Conservation (phyloP, 2,113 vertebrate species). For the Grammomys surdaster region DNA sequence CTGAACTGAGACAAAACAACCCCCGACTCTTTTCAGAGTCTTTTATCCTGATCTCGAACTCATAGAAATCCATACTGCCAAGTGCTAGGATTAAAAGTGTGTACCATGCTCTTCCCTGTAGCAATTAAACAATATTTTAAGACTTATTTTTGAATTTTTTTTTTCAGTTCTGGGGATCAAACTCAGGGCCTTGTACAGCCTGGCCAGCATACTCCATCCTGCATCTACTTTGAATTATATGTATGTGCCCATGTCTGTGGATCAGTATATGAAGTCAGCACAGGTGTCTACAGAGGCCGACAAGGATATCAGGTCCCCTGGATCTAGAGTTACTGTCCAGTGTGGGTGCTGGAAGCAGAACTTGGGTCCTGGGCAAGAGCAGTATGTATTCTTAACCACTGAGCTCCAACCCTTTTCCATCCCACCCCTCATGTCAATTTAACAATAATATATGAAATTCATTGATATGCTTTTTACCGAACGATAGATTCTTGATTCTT, state of each 20-base stretch:
- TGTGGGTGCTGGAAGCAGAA: neutral
- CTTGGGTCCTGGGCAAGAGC: neutral
- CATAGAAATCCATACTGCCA: neutral
- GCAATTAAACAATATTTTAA: neutral
- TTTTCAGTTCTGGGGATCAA: neutral
- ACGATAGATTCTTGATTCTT: neutral
- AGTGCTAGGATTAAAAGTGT: neutral
- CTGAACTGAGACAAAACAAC: neutral
- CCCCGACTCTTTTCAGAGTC: no score
- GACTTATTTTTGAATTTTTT: neutral
- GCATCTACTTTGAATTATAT: neutral
- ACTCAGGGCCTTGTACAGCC: neutral
- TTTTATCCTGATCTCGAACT: neutral
- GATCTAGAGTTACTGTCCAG: neutral
- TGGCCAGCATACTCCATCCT: neutral
- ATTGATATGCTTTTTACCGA: neutral
- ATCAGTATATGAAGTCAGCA: neutral
- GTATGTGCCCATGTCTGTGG: neutral
- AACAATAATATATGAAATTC: neutral
- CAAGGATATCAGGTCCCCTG: neutral
- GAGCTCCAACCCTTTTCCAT: neutral
- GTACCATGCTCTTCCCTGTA: neutral
- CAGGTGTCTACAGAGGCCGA: neutral
- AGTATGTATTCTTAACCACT: neutral
- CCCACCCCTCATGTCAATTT: neutral